Conservation (phyloP, 30 jellyfish, hydroid and myxozoan species). For the Hydractinia echinata region DNA sequence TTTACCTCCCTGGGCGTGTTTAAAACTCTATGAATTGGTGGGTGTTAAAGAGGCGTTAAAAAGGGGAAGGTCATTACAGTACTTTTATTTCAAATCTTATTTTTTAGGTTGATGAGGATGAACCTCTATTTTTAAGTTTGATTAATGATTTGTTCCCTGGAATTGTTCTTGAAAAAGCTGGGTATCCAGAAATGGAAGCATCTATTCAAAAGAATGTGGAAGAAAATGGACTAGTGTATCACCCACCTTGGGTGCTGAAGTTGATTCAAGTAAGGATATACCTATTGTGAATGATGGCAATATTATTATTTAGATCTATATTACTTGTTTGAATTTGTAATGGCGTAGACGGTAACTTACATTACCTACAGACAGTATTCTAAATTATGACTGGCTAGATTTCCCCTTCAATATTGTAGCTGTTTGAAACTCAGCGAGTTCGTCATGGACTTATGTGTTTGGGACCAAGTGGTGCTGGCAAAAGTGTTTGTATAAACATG, state of each 20-base stretch:
- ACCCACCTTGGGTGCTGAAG: constrained; percentile 94
- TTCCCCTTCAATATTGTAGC: constrained; percentile 22
- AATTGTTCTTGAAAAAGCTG: constrained; percentile 93
- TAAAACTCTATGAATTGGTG: no score
- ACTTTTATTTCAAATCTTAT: not conserved
- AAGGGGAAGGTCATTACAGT: not conserved
- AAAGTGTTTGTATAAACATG: constrained; percentile 72
- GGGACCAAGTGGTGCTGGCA: constrained; percentile 99
- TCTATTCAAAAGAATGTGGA: constrained; percentile 81
- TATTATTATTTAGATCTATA: no score
- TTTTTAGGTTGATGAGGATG: constrained; percentile 91
- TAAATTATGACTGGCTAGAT: not conserved
- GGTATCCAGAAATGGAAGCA: constrained; percentile 90
- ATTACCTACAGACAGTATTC: no score
- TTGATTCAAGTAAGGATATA: constrained; percentile 65
- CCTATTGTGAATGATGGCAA: not conserved
- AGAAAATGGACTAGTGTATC: constrained; percentile 68
- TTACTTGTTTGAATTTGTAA: no score
- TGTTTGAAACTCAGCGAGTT: constrained; percentile 90
- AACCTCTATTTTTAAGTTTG: constrained; percentile 89
- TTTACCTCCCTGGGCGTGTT: no score
- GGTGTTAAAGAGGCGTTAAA: no score
- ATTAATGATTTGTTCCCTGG: constrained; percentile 95
- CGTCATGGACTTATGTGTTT: constrained; percentile 96
- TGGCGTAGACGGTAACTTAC: no score